Evolutionary conservation across 2,797 vertebrate species (phyloP), one percentile per base, ranked within the genome.

Genomic region (Coendou prehensilis): DNA sequence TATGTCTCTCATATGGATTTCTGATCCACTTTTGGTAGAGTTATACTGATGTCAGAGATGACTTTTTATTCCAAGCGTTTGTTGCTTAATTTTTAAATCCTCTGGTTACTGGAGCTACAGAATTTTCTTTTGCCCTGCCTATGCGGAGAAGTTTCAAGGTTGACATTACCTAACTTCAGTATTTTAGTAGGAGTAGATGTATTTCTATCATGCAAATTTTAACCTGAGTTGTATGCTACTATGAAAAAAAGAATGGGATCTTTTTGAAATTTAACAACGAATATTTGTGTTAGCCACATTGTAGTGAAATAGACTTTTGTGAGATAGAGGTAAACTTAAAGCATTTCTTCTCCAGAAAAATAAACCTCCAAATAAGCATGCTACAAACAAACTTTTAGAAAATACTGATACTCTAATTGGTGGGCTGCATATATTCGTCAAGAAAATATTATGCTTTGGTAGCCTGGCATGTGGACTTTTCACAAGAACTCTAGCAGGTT

Each of bases 371-470:
- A 84, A 87, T 64, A 92, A 88, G 45, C 56, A 81, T 13, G 0
- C 28, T 87, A 94, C 80, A 73, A 78, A 50, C 33, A 96, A 78
- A 86, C 47, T 75, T 95, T 90, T 87, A 37, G 61, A 84, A 95
- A 89, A 80, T 57, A 87, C 5, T 96, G 87, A 52, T 37, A 83
- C 17, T 80, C 10, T 80, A 90, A 93, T 30, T 91, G 23, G 33
- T 63, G 45, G n/a, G 30, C 13, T 95, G 17, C 1, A 80, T 61
- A 28, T 92, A 89, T 89, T 95, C 96, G 50, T 71, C 59, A 83
- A 91, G 79, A 83, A 95, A 94, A 86, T 45, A 83, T 10, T 61
- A 5, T 30, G 26, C 45, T 50, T 76, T 50, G 45, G 26, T 76
- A 30, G 45, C 45, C 45, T 76, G 45, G 45, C 14, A 17, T 50